Base-by-base conservation (phyloP, 2,797 vertebrate species). In the Ctenochaetus hawaiiensis region DNA sequence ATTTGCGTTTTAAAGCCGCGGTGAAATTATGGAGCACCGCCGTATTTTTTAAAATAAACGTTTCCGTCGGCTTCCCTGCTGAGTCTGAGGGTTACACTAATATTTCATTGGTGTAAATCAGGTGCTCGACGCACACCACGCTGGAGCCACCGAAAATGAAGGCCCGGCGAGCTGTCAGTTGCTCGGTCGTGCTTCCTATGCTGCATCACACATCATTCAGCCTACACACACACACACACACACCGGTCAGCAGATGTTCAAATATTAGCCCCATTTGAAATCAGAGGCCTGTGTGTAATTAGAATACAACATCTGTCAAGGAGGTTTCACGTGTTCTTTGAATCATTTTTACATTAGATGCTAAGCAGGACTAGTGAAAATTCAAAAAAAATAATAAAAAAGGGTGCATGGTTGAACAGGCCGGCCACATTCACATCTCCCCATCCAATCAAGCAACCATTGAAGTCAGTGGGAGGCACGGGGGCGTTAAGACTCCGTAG, bases 141-240 rank as follows among this genome's bases (percentile, higher is more conserved):
- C 83, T 22, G 88, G 76, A 75, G 76, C 81, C 77, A 22, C 83
- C 49, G 69, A 18, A 67, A 26, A 87, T 84, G 86, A 70, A 91
- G 91, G 92, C 92, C 91, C 83, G 8, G 4, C 43, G 85, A 88
- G 80, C 71, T 89, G 89, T 87, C 86, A 91, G 14, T 51, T 51
- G 85, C 64, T 80, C 62, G 66, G 72, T 81, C 81, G 80, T 85
- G 79, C 77, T 83, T 67, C 77, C 66, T 49, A 2, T 75, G 54
- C 76, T 88, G 80, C 85, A 86, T 82, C 71, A 80, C 64, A 70
- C 69, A 20, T 53, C 7, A 67, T 44, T 54, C 34, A 30, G 26
- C 18, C 23, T 13, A 34, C 30, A 34, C 30, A 34, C 30, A 34
- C 30, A 34, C 30, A 34, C 30, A 30, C 30, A 4, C 30, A 30